Conservation (phyloP, 2,888 invertebrate species). For the Gymnoscelis rufifasciata region DNA sequence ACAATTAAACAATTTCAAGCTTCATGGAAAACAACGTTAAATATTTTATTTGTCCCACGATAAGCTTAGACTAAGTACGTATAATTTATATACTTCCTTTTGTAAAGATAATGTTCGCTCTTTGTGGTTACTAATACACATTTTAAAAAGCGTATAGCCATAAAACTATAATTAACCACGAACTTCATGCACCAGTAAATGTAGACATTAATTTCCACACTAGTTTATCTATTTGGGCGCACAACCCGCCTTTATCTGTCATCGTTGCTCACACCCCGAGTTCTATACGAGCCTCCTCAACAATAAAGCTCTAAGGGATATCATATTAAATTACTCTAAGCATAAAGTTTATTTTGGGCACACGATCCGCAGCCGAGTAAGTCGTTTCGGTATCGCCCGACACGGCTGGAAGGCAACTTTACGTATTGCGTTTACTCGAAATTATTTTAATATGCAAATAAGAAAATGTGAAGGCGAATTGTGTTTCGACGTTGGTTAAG, state of each 20-base stretch:
- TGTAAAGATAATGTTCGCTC: slow-evolving; percentile 70
- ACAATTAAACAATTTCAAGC: slow-evolving; percentile 56
- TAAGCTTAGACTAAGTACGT: slow-evolving; percentile 53
- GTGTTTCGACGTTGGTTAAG: slow-evolving; percentile 71
- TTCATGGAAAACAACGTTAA: slow-evolving; percentile 55
- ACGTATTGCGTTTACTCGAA: slow-evolving; percentile 77
- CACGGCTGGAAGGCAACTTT: slow-evolving; percentile 63
- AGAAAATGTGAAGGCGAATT: slow-evolving; percentile 77
- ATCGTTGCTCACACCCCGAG: slow-evolving; percentile 59
- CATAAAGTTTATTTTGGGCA: slow-evolving; percentile 51
- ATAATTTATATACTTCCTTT: slow-evolving; percentile 74
- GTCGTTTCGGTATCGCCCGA: slow-evolving; percentile 40
- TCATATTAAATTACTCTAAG: slow-evolving; percentile 37
- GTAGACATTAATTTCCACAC: slow-evolving; percentile 80
- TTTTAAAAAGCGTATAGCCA: slow-evolving; percentile 72
- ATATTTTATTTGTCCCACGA: slow-evolving; percentile 56
- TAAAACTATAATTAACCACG: slow-evolving; percentile 77
- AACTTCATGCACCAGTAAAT: slow-evolving; percentile 80
- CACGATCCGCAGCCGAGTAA: slow-evolving; percentile 38
- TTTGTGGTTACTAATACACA: slow-evolving; percentile 69
- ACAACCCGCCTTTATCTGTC: slow-evolving; percentile 78
- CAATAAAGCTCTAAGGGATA: slow-evolving; percentile 35
- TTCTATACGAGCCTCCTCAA: slow-evolving; percentile 53
- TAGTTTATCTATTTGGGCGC: slow-evolving; percentile 79
- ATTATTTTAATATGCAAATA: slow-evolving; percentile 80